These are phyloP conservation scores for Tricholaema leucomelas DNA, from an alignment of 2,113 vertebrate species.

Conservation along the genomic window DNA sequence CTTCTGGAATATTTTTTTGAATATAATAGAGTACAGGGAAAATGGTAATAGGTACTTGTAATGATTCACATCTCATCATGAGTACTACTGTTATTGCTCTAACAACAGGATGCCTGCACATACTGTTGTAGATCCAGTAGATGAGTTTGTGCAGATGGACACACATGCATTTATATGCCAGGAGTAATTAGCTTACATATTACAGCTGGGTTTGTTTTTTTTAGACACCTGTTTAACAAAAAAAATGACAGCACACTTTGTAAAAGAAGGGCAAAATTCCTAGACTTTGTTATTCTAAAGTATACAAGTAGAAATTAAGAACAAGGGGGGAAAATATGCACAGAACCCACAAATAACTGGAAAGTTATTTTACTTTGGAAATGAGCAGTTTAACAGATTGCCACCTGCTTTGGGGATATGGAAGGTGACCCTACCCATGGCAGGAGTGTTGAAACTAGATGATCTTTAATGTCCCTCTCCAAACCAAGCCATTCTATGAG, in stretches of 20 bases:
- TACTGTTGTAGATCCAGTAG: neutral
- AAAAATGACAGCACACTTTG: neutral
- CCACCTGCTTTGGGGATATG: neutral
- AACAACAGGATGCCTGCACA: neutral
- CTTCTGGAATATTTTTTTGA: neutral
- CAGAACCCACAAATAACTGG: neutral
- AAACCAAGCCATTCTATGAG: too few relatives aligned
- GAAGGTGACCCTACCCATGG: too few relatives aligned
- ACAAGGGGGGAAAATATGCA: neutral
- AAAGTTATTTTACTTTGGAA: neutral
- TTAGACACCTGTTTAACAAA: fast-evolving
- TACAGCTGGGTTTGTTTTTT: neutral
- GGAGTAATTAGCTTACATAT: neutral
- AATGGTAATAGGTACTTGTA: neutral
- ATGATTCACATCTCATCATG: neutral
- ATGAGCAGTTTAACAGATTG: neutral
- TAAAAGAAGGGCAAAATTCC: neutral
- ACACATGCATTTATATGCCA: fast-evolving
- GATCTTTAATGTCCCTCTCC: too few relatives aligned
- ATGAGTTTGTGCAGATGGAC: neutral
- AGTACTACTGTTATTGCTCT: neutral
- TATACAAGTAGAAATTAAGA: neutral
- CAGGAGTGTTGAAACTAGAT: too few relatives aligned
- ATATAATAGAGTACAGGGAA: neutral
- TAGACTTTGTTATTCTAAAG: neutral